A percentile compares a stretch with the other conserved stretches of the same genome.
These are phyloP conservation scores for Myripristis murdjan DNA, from an alignment of 2,797 vertebrate species.

Conservation along the genomic window DNA sequence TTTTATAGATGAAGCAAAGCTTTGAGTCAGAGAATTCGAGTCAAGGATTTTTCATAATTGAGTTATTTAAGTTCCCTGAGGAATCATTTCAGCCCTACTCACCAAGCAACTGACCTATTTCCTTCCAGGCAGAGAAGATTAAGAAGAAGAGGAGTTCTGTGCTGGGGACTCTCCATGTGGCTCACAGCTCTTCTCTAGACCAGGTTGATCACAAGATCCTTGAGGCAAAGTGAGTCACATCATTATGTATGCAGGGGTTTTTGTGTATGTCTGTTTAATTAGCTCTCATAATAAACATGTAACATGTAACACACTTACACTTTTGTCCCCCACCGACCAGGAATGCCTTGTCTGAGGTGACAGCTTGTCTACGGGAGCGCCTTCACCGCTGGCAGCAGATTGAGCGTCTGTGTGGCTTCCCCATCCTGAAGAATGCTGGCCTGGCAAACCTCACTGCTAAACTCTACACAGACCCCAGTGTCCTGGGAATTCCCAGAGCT, in stretches of 20 bases:
- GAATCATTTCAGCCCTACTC: no score
- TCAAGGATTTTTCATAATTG: no score
- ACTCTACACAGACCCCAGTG: constrained; percentile 93
- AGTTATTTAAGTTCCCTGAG: no score
- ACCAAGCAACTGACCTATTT: background rate
- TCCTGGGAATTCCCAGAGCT: constrained; percentile 90
- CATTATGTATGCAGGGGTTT: background rate
- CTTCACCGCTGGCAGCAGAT: constrained; percentile 98
- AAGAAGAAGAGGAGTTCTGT: constrained; percentile 98
- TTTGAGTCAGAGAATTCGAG: no score
- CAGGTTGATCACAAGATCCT: constrained; percentile 99
- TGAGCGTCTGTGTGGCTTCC: constrained; percentile 95
- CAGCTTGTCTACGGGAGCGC: constrained; percentile 94
- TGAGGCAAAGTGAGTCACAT: constrained; percentile 95
- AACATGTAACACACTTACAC: constrained; percentile 1
- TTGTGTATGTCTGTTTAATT: background rate
- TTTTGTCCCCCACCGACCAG: constrained; percentile 79
- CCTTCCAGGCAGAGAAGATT: constrained; percentile 94
- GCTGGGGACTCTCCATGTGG: constrained; percentile 95
- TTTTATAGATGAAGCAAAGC: no score
- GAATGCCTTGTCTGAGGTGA: constrained; percentile 94
- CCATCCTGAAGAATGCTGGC: constrained; percentile 94
- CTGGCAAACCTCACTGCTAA: constrained; percentile 92
- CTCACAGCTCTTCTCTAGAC: constrained; percentile 96
- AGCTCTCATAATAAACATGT: constrained; percentile 4